These are phyloP conservation scores for Apodemus speciosus DNA, from an alignment of 2,113 vertebrate species.

Conservation along the genomic window DNA sequence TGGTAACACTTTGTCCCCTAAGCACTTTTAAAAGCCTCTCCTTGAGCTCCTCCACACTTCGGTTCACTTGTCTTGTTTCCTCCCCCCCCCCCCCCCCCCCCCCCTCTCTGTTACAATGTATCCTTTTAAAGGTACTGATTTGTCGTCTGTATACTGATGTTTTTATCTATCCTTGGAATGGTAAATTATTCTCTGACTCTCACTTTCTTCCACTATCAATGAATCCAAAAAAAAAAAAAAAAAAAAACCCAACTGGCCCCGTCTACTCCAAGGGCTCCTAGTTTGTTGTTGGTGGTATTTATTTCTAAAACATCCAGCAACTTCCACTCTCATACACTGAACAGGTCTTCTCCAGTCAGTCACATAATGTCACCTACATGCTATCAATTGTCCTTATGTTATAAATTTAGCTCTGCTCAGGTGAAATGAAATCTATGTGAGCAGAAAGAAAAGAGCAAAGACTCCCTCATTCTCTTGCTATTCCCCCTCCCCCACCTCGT, in stretches of 20 bases:
- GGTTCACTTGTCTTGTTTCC: conserved; percentile 1
- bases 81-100: no score
- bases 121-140: background rate
- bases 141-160: background rate
- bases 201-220: conserved; percentile 31
- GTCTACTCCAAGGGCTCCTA: background rate
- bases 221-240: background rate
- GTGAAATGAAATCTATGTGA: conserved; percentile 39
- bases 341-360: conserved; percentile 45
- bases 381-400: conserved; percentile 34
- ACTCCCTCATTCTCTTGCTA: background rate
- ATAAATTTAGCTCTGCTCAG: conserved; percentile 28
- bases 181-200: background rate
- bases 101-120: background rate
- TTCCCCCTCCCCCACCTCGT: background rate
- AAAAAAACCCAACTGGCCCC: background rate
- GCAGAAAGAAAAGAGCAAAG: conserved; percentile 43
- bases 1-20: conserved; percentile 48
- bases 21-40: conserved; percentile 18
- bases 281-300: background rate
- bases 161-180: background rate
- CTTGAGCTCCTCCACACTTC: conserved; percentile 54
- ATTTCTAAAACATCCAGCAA: conserved; percentile 35
- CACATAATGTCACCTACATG: conserved; percentile 12
- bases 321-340: background rate